Evolutionary conservation across 2,113 vertebrate species (phyloP).

Genomic region (Sphyrna mokarran): DNA sequence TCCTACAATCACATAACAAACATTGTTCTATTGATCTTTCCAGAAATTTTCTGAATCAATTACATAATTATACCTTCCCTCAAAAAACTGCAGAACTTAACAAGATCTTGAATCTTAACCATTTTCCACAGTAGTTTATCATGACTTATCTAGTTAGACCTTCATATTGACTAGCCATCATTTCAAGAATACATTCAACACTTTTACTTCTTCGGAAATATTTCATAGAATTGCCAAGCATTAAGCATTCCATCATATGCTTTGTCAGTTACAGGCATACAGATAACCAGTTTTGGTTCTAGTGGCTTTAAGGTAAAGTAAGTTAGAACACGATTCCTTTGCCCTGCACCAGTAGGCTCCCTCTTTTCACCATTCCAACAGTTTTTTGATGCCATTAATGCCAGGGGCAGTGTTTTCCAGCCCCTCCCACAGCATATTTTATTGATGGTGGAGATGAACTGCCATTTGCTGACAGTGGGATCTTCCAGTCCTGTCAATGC

Average conservation of each 20-base stretch:
- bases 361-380: background rate
- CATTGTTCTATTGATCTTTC: background rate
- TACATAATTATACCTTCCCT: background rate
- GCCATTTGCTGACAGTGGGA: no score
- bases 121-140: background rate
- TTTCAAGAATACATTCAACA: background rate
- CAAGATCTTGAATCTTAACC: background rate
- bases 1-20: background rate
- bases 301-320: no score
- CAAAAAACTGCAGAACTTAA: background rate
- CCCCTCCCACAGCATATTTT: no score
- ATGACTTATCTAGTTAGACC: no score
- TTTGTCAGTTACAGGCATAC: background rate
- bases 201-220: background rate
- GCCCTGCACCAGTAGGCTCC: background rate
- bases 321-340: background rate
- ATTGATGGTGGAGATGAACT: no score
- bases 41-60: background rate
- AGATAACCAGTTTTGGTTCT: background rate
- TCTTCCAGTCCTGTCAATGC: no score
- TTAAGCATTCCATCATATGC: background rate
- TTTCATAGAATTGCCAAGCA: background rate
- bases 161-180: background rate
- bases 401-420: no score
- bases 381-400: background rate